Conservation (phyloP, 2,797 vertebrate genomes). For the Sebastes reedi region DNA sequence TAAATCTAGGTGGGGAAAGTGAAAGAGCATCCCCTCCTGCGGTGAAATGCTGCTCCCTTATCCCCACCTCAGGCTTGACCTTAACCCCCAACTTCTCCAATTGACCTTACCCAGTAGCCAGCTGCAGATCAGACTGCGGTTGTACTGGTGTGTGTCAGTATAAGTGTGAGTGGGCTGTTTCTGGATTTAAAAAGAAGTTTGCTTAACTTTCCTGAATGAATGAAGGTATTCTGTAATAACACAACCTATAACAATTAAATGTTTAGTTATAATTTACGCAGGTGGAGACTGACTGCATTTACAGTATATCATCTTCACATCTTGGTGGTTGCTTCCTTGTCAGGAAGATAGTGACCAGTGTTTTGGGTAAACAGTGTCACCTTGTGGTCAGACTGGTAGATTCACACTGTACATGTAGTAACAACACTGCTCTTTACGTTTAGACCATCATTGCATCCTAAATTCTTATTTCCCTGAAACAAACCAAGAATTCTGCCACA, state of each 20-base stretch:
- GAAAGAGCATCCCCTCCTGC: background rate
- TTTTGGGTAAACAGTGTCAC: conserved; percentile 15
- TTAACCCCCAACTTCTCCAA: background rate
- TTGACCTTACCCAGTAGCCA: background rate
- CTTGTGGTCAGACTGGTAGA: background rate
- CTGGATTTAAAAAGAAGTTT: background rate
- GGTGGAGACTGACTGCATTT: background rate
- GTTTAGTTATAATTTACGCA: background rate
- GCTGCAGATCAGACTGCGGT: background rate
- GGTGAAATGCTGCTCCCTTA: background rate
- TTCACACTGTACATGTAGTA: background rate
- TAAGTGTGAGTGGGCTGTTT: background rate
- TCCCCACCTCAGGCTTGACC: background rate
- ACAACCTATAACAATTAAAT: background rate
- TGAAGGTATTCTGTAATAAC: background rate
- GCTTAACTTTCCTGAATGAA: background rate
- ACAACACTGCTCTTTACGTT: background rate
- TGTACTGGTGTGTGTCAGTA: background rate
- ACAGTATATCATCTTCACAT: background rate
- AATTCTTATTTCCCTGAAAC: background rate
- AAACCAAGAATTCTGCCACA: background rate
- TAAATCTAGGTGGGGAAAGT: background rate
- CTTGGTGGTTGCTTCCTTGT: background rate
- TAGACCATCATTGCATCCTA: background rate
- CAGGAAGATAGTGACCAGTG: background rate